Evolutionary conservation across 2,888 invertebrate genomes (phyloP), one percentile per base, ranked within the genome.

Genomic region (Drosophila cracens): DNA sequence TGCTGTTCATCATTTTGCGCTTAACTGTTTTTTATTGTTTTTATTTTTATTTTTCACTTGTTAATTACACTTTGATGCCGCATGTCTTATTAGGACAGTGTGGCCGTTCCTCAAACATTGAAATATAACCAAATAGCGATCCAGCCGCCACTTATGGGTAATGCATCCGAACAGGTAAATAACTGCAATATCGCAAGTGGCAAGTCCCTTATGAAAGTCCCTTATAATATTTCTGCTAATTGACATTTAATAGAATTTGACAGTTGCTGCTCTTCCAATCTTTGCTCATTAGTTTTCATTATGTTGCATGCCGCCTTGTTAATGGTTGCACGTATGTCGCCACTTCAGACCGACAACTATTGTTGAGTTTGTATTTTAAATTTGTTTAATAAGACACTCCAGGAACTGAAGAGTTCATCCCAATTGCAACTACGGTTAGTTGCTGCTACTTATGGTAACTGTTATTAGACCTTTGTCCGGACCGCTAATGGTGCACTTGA

Each of bases 401-500:
- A 25, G 48, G 2, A 29, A 40, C 31, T 49, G 36, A 49, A 56
- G 54, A 29, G 54, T 36, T 38, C 3, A 54, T 16, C 25, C 25
- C 31, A 53, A 62, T 27, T 61, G 65, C 56, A 49, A 29, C 33
- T 54, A 36, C 18, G 62, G 77, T 48, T 76, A 64, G 74, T 73
- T 58, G 80, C 62, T 66, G 76, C 54, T 61, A 52, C 67, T 67
- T 67, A 43, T 25, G 58, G 70, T 46, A 59, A 76, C 64, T 76
- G 71, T 76, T 76, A 71, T 81, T 71, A 68, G 77, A 56, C 38
- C 38, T 36, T 46, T 21, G 74, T 33, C 29, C 48, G 46, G 29
- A 63, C 61, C 62, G 53, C 60, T 75, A 70, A 76, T 80, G 81
- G 63, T 34, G 48, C 61, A 62, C 64, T 71, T 81, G 27, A 64